Evolutionary conservation across 2,797 vertebrate genomes (phyloP).

Genomic region (Sebastes steindachneri): DNA sequence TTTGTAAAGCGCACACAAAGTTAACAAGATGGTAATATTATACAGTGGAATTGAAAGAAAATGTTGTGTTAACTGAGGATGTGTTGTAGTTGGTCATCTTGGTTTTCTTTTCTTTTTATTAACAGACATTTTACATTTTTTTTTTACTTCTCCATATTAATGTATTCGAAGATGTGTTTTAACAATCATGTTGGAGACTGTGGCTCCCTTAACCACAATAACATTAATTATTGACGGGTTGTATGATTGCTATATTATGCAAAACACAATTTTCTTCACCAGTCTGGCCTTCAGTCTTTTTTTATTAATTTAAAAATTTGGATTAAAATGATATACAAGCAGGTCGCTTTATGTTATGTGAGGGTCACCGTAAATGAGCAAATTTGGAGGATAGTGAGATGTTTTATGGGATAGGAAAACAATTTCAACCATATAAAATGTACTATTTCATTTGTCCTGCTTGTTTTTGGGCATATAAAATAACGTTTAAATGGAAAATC

Average conservation of each 20-base stretch:
- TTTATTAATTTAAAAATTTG: not conserved
- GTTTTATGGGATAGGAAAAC: no score
- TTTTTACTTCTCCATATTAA: not conserved
- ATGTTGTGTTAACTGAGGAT: not conserved
- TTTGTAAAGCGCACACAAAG: not conserved
- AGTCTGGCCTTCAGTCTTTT: not conserved
- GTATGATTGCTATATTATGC: not conserved
- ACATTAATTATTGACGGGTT: not conserved
- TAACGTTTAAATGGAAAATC: not conserved
- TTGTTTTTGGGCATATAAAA: not conserved
- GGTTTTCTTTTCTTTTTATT: not conserved
- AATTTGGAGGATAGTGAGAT: no score
- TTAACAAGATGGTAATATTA: not conserved
- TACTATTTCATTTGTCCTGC: no score
- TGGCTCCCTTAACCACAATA: not conserved
- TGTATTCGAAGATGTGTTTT: not conserved
- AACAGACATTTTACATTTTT: accelerated
- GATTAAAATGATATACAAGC: not conserved
- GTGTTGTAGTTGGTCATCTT: not conserved
- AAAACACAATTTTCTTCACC: not conserved
- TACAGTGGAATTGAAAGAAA: not conserved
- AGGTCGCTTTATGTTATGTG: not conserved
- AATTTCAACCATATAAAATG: no score
- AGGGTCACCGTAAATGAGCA: not conserved
- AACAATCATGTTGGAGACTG: not conserved